phyloP scores from a whole-genome alignment of 2,888 invertebrate genomes.

The Dorcus hopei region DNA sequence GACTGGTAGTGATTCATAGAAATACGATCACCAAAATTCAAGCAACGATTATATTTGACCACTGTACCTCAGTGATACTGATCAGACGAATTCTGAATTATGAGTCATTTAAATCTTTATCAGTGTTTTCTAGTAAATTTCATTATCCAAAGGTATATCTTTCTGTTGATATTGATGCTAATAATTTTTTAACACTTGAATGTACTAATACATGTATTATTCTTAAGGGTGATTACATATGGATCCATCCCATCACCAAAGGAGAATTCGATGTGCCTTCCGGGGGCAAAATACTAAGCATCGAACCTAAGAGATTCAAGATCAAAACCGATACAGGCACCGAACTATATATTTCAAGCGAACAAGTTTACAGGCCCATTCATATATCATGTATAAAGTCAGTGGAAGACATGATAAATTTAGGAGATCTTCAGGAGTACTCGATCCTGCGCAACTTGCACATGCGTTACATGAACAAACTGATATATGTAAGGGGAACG shows the following conservation, averaged over 20 bases:
- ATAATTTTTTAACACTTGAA: no score
- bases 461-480: conserved; percentile 80
- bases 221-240: conserved; percentile 79
- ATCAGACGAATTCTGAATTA: no score
- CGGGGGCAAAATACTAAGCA: conserved; percentile 77
- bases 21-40: no score
- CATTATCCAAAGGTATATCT: no score
- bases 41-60: no score
- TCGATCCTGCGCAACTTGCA: conserved; percentile 89
- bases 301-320: conserved; percentile 71
- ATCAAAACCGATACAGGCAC: conserved; percentile 82
- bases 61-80: no score
- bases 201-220: neutral
- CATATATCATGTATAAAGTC: conserved; percentile 76
- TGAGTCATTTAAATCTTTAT: no score
- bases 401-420: conserved; percentile 93
- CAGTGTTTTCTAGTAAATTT: no score
- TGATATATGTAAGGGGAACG: conserved; percentile 78
- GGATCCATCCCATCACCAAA: conserved; percentile 73
- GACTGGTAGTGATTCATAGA: no score
- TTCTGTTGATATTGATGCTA: no score
- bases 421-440: conserved; percentile 92
- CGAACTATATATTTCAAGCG: conserved; percentile 59
- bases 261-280: conserved; percentile 81
- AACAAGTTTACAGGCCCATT: conserved; percentile 68